Evolutionary conservation across 2,797 vertebrate genomes (phyloP).

Genomic region (Sarcophilus harrisii): DNA sequence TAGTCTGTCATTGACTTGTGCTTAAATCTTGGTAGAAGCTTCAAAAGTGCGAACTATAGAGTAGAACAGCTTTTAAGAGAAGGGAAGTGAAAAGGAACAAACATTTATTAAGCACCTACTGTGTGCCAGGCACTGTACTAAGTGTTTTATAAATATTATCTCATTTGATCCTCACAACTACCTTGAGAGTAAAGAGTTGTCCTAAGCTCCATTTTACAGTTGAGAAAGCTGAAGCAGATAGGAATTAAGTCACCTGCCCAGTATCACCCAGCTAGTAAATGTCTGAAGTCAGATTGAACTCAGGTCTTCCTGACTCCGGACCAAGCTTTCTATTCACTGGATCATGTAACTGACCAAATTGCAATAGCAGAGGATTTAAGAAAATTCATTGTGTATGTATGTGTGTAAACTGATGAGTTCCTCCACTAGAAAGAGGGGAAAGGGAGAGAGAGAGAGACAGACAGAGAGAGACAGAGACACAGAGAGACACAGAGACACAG

Average conservation of each 20-base stretch:
- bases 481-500: too few species aligned
- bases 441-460: too few species aligned
- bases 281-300: neutral
- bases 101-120: neutral
- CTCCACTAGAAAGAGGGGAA: too few species aligned
- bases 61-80: neutral
- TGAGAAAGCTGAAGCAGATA: neutral
- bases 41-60: neutral
- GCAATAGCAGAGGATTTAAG: neutral
- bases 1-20: neutral
- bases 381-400: neutral
- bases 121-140: neutral
- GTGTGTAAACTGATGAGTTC: too few species aligned
- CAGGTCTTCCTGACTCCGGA: neutral
- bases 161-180: neutral
- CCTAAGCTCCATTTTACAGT: neutral
- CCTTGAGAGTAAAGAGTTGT: neutral
- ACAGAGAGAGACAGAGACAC: too few species aligned
- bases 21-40: neutral
- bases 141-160: neutral
- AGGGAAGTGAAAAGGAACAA: neutral
- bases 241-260: neutral
- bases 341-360: neutral
- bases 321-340: rapidly evolving
- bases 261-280: neutral